Conservation (phyloP, 2,888 invertebrate species). For the Stenolophus ochropezus region DNA sequence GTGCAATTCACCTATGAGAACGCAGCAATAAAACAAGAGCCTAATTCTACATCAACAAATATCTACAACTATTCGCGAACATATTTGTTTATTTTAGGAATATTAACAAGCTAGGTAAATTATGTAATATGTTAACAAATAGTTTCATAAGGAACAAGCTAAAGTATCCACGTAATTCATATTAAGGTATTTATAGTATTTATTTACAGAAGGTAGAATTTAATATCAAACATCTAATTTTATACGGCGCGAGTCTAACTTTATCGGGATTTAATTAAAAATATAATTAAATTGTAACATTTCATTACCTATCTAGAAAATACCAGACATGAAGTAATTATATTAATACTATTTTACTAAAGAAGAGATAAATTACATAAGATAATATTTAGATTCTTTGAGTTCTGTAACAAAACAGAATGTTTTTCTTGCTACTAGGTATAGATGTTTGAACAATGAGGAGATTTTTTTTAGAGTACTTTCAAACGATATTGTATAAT, state of each 20-base stretch:
- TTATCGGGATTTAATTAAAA: too few relatives aligned
- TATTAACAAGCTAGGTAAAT: neutral
- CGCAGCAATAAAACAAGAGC: neutral
- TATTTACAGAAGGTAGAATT: neutral
- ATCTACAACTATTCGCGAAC: neutral
- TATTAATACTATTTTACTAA: too few relatives aligned
- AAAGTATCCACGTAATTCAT: neutral
- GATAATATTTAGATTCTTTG: too few relatives aligned
- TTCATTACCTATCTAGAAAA: too few relatives aligned
- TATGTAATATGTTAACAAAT: neutral
- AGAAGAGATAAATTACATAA: too few relatives aligned
- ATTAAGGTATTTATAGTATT: neutral
- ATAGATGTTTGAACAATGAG: too few relatives aligned
- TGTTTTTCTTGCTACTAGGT: too few relatives aligned
- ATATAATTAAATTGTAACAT: too few relatives aligned
- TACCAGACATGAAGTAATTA: neutral
- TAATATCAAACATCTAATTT: neutral
- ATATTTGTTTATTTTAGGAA: neutral
- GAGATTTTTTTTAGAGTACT: too few relatives aligned
- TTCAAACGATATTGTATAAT: too few relatives aligned
- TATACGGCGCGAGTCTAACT: too few relatives aligned
- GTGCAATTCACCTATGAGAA: neutral
- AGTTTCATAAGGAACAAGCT: neutral
- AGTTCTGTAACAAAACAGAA: too few relatives aligned
- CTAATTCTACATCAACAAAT: neutral